Percentiles rank a stretch among this genome's conserved stretches.
phyloP scores from a whole-genome alignment of 2,888 invertebrate genomes.

The Apamea crenata region DNA sequence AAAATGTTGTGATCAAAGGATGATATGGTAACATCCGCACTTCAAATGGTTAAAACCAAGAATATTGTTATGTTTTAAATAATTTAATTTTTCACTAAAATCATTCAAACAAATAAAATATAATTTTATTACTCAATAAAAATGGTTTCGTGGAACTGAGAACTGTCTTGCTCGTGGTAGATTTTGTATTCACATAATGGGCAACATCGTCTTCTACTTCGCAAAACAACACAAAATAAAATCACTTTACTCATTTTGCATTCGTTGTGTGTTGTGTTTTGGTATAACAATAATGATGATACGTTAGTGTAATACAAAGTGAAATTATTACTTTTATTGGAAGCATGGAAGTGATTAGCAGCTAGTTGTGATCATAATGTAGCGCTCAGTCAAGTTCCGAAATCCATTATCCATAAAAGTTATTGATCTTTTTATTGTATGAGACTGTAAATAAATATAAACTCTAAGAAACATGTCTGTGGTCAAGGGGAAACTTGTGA shows the following conservation, averaged over 20 bases:
- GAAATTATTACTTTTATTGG: conserved; percentile 74
- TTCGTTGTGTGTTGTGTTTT: conserved; percentile 88
- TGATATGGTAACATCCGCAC: neutral
- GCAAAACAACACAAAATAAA: conserved; percentile 70
- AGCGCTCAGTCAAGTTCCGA: conserved; percentile 89
- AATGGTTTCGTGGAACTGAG: conserved; percentile 9
- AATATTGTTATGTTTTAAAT: neutral
- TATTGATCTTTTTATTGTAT: conserved; percentile 87
- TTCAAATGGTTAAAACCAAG: neutral
- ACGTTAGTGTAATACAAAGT: conserved; percentile 78
- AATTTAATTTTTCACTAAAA: neutral
- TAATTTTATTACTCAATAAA: neutral
- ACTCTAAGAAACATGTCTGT: conserved; percentile 86
- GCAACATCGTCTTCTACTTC: conserved; percentile 73
- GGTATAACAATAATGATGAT: conserved; percentile 77
- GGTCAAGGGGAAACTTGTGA: conserved; percentile 88
- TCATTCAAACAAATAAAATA: neutral
- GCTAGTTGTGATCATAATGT: conserved; percentile 87
- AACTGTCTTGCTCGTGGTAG: conserved; percentile 33
- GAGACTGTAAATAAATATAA: conserved; percentile 85
- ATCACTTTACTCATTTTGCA: conserved; percentile 87
- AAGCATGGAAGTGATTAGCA: conserved; percentile 87
- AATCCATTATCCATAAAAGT: conserved; percentile 81
- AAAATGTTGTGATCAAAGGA: neutral
- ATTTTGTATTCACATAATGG: conserved; percentile 49